Percentiles rank a stretch among this genome's conserved stretches.
phyloP scores from a whole-genome alignment of 2,888 invertebrate species.

The Apodemia zela region DNA sequence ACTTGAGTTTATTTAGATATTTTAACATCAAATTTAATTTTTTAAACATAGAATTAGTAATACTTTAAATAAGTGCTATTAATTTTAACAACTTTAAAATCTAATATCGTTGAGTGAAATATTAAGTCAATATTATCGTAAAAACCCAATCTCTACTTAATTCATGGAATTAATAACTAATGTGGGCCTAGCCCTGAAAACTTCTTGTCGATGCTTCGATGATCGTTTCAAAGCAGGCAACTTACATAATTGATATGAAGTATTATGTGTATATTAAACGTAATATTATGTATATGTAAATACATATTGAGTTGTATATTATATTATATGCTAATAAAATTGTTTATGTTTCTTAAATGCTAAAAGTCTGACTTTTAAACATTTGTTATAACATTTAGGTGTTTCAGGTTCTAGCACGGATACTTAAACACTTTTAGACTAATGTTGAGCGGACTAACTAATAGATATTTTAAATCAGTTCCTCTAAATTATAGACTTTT shows the following conservation, averaged over 20 bases:
- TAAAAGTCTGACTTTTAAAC: conserved; percentile 78
- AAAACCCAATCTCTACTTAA: too few species aligned
- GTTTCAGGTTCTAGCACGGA: conserved; percentile 51
- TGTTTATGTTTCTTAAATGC: conserved; percentile 71
- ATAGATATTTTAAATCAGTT: background rate
- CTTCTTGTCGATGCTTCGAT: conserved; percentile 33
- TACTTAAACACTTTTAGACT: conserved; percentile 15
- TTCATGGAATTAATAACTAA: too few species aligned
- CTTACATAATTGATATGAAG: conserved; percentile 62
- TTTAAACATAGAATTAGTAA: too few species aligned
- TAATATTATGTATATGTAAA: conserved; percentile 78
- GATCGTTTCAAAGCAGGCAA: conserved; percentile 38
- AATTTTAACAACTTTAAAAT: too few species aligned
- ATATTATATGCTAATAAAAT: conserved; percentile 73
- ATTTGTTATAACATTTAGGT: conserved; percentile 67
- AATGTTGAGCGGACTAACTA: background rate
- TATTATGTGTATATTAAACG: conserved; percentile 71
- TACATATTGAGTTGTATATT: conserved; percentile 75
- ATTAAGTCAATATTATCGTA: too few species aligned
- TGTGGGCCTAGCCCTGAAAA: background rate
- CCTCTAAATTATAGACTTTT: too few species aligned
- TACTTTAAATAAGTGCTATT: too few species aligned
- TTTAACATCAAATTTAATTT: too few species aligned
- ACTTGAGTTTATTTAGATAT: background rate
- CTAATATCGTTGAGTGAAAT: too few species aligned